Base-by-base conservation (phyloP, 2,797 vertebrate genomes). In the Myiotriccus ornatus region DNA sequence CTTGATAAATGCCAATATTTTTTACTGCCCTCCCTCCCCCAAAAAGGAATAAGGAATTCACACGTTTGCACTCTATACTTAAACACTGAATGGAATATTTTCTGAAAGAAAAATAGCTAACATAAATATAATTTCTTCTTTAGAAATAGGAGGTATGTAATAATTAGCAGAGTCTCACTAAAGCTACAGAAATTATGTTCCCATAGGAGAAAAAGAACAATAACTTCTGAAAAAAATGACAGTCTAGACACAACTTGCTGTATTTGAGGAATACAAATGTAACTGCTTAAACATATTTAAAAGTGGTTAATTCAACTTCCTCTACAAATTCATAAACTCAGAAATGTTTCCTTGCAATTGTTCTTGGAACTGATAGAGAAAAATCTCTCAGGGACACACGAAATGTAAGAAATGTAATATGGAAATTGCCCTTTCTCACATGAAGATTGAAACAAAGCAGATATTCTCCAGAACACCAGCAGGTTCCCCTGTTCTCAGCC, bases 341-440 rank as follows among this genome's bases (percentile, higher is more conserved):
- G 37, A 90, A 91, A 69, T 69, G 62, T 87, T 94, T 90, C 80
- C 78, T 91, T 89, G 84, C 64, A 81, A 75, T 93, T 90, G 68
- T 78, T 94, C 85, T 85, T 96, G 94, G 94, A 96, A 75, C 65
- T 78, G 65, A 89, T 63, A 87, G 75, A 90, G 82, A 89, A 94
- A 90, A 92, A 88, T 86, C 85, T 93, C 85, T 35, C 83, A 83
- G 95, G 81, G 77, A 80, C 85, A 35, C 69, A 64, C 0, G 7
- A 84, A 96, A 84, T 65, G 37, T 60, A 88, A 0, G 60, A 59
- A 92, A 63, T 76, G 68, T 74, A 87, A 80, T 78, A 94, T 44
- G 70, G 94, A 95, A 94, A 88, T 57, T 90, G 83, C 49, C 80
- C 63, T 92, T 94, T 96, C 63, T 91, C 63, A 19, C 76, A n/a